A percentile compares a stretch with the other conserved stretches of the same genome.
Evolutionary conservation across 2,113 vertebrate genomes (phyloP).

Genomic region (Cyprinus carpio): DNA sequence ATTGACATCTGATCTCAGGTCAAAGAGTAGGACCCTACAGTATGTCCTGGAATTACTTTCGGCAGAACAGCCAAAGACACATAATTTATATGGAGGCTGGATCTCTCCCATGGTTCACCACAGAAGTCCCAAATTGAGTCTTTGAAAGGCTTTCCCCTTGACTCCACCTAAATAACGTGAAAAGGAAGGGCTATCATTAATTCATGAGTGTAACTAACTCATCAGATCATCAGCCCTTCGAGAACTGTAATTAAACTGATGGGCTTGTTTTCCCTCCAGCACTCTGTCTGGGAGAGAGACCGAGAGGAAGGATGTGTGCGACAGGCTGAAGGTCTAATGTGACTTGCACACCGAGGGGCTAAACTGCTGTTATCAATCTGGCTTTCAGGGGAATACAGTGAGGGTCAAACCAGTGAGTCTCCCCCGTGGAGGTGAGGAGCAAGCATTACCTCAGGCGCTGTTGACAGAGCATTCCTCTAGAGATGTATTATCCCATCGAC

Average conservation of each 20-base stretch:
- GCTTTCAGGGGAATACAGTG: conserved; percentile 33
- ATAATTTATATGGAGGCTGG: background rate
- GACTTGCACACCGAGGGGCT: conserved; percentile 13
- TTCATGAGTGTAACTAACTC: conserved; percentile 47
- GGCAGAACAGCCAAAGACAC: too few species aligned
- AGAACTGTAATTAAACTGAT: conserved; percentile 48
- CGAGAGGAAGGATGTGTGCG: conserved; percentile 22
- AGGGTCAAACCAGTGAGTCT: conserved; percentile 16
- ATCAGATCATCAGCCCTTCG: conserved; percentile 42
- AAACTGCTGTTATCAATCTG: conserved; percentile 42
- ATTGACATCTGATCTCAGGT: background rate
- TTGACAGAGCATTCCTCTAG: conserved; percentile 39
- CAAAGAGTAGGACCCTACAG: too few species aligned
- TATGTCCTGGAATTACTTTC: background rate
- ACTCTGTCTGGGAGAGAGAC: conserved; percentile 31
- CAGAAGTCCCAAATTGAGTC: conserved; percentile 42
- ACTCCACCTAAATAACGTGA: conserved; percentile 35
- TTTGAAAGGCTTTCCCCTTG: conserved; percentile 32
- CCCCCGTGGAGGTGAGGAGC: background rate
- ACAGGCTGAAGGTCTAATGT: conserved; percentile 32
- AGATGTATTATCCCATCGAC: conserved; percentile 21
- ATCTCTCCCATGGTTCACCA: conserved; percentile 19
- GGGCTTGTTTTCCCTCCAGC: conserved; percentile 40
- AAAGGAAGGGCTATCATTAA: conserved; percentile 45
- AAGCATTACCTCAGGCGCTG: conserved; percentile 1